A percentile compares a stretch with the other conserved stretches of the same genome.
These are phyloP conservation scores for Pinctada fucata DNA, from an alignment of 2,888 invertebrate genomes.

Conservation along the genomic window DNA sequence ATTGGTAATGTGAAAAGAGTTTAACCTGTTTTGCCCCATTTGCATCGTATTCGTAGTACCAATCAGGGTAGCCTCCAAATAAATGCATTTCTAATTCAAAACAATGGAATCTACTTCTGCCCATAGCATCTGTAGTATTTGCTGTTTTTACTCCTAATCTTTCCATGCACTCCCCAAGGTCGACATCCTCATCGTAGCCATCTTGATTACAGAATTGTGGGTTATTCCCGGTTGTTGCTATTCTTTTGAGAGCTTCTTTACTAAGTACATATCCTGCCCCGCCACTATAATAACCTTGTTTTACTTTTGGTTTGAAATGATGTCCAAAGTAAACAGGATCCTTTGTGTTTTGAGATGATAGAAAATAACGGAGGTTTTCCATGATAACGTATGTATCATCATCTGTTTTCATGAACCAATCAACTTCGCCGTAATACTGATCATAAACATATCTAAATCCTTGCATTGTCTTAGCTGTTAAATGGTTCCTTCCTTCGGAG, in stretches of 20 bases:
- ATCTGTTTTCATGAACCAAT: constrained; percentile 88
- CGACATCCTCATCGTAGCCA: constrained; percentile 71
- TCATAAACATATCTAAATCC: constrained; percentile 91
- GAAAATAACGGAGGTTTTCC: not conserved
- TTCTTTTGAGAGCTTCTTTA: constrained; percentile 78
- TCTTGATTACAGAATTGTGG: constrained; percentile 57
- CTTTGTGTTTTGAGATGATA: too few species aligned
- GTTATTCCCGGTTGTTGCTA: constrained; percentile 80
- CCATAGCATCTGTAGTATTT: too few species aligned
- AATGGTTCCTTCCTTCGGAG: too few species aligned
- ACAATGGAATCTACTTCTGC: constrained; percentile 55
- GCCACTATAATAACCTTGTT: constrained; percentile 4
- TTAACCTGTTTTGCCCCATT: constrained; percentile 68
- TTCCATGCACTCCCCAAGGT: constrained; percentile 71
- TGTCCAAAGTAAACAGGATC: constrained; percentile 82
- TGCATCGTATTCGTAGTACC: constrained; percentile 70
- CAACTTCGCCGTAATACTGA: constrained; percentile 82
- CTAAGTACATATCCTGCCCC: too few species aligned
- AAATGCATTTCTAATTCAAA: constrained; percentile 69
- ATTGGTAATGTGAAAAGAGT: too few species aligned
- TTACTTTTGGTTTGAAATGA: constrained; percentile 68
- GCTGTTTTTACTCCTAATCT: constrained; percentile 67
- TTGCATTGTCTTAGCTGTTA: too few species aligned
- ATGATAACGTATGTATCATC: constrained; percentile 98
- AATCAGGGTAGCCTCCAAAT: constrained; percentile 67